A percentile compares a stretch with the other conserved stretches of the same genome.
Evolutionary conservation across 1,140 invertebrate species (phyloP).

Genomic region (Drosophila ogumai): DNA sequence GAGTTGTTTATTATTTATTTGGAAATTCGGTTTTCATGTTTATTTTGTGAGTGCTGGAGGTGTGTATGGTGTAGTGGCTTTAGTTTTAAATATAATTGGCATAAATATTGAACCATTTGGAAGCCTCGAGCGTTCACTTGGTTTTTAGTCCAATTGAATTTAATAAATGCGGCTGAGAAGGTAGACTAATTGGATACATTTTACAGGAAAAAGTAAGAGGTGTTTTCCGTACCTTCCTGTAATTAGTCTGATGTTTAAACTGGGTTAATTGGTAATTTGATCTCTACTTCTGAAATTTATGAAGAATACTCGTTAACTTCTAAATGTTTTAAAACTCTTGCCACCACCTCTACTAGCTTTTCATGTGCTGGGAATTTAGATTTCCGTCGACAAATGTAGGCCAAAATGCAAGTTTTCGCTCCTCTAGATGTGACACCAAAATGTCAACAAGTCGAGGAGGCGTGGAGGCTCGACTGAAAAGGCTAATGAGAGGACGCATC

Average conservation of each 20-base stretch:
- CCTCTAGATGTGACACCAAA: slow-evolving; percentile 67
- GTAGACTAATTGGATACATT: neutral
- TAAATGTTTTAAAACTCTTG: slow-evolving; percentile 5
- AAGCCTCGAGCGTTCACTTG: neutral
- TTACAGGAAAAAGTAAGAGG: too few species aligned
- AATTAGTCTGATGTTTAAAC: neutral
- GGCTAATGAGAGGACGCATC: slow-evolving; percentile 75
- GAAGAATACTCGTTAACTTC: neutral
- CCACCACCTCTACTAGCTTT: neutral
- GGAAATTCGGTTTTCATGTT: slow-evolving; percentile 9
- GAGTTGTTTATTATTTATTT: slow-evolving; percentile 46
- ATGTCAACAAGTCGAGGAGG: slow-evolving; percentile 65
- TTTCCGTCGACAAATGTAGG: slow-evolving; percentile 25
- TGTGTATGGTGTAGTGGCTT: neutral
- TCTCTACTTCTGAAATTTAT: neutral
- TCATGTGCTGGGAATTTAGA: slow-evolving; percentile 4
- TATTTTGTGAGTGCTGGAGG: neutral
- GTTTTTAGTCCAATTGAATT: slow-evolving; percentile 4
- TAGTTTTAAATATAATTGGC: slow-evolving; percentile 27
- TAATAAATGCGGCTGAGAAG: neutral
- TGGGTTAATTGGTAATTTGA: neutral
- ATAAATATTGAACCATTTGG: slow-evolving; percentile 22
- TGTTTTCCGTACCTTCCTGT: too few species aligned
- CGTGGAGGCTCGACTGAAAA: slow-evolving; percentile 59
- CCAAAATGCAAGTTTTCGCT: slow-evolving; percentile 43